A percentile compares a stretch with the other conserved stretches of the same genome.
phyloP scores from a whole-genome alignment of 2,113 vertebrate genomes.

The Lipophrys pholis region DNA sequence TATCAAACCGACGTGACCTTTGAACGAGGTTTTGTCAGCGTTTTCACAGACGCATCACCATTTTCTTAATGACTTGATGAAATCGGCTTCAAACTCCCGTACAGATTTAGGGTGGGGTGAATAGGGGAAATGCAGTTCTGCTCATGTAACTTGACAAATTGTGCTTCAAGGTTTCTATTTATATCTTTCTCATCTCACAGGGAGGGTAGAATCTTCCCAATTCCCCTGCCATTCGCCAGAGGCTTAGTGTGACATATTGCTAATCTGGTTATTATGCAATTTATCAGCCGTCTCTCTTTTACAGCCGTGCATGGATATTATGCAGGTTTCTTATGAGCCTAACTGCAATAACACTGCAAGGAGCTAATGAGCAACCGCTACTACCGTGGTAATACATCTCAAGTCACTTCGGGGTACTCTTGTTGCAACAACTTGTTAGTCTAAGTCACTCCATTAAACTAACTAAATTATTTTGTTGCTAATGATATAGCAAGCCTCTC shows the following conservation, averaged over 20 bases:
- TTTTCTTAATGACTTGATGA: constrained; percentile 64
- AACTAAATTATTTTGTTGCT: constrained; percentile 74
- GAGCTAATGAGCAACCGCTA: constrained; percentile 80
- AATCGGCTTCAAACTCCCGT: constrained; percentile 56
- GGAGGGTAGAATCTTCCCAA: constrained; percentile 79
- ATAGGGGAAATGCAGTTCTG: constrained; percentile 59
- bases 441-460: constrained; percentile 82
- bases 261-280: constrained; percentile 87
- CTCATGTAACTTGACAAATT: constrained; percentile 81
- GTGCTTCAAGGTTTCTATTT: constrained; percentile 83
- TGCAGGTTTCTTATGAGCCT: constrained; percentile 74
- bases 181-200: constrained; percentile 82
- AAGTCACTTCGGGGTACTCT: constrained; percentile 78
- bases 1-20: constrained; percentile 55
- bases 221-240: constrained; percentile 80
- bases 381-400: constrained; percentile 72
- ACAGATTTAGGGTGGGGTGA: constrained; percentile 53
- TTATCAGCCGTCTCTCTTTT: constrained; percentile 80
- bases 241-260: constrained; percentile 85
- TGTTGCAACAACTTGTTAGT: constrained; percentile 81
- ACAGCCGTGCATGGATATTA: constrained; percentile 74
- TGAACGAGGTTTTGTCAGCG: constrained; percentile 44
- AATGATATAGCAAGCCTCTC: constrained; percentile 67
- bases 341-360: constrained; percentile 77
- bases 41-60: constrained; percentile 49